Evolutionary conservation across 2,888 invertebrate species (phyloP).

Genomic region (Drosophila tripunctata): DNA sequence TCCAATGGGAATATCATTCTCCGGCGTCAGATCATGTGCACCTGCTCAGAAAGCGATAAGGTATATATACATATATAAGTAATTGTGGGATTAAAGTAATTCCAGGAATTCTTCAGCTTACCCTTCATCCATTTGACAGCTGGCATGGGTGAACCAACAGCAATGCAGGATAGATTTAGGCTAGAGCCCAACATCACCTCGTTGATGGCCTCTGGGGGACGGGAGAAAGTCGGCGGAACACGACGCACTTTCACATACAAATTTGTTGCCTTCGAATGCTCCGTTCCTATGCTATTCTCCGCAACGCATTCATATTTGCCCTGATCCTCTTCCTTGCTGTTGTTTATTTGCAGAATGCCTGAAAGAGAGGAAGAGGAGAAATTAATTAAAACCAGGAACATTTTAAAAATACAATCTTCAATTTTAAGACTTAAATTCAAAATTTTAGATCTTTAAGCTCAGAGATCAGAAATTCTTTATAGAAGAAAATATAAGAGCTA

Average conservation of each 20-base stretch:
- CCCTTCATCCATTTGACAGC: slow-evolving; percentile 96
- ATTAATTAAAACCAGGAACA: too few species aligned
- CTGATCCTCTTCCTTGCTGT: slow-evolving; percentile 95
- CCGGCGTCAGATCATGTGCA: slow-evolving; percentile 93
- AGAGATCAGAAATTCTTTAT: too few species aligned
- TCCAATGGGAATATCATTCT: slow-evolving; percentile 93
- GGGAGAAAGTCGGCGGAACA: slow-evolving; percentile 97
- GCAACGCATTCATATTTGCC: slow-evolving; percentile 98
- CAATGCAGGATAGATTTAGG: slow-evolving; percentile 97
- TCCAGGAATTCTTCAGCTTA: slow-evolving; percentile 55
- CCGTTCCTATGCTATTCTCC: slow-evolving; percentile 96
- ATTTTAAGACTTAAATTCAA: too few species aligned
- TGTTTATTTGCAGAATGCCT: slow-evolving; percentile 91
- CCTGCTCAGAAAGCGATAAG: too few species aligned
- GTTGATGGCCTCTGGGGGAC: slow-evolving; percentile 92
- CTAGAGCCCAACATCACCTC: slow-evolving; percentile 96
- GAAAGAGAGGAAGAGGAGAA: slow-evolving; percentile 2
- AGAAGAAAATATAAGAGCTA: too few species aligned
- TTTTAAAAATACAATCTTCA: too few species aligned
- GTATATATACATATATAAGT: background rate
- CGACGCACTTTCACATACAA: slow-evolving; percentile 98
- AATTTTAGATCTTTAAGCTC: too few species aligned
- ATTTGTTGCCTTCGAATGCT: slow-evolving; percentile 94
- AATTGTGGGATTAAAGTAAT: background rate
- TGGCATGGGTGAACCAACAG: slow-evolving; percentile 99